Percentiles rank a stretch among this genome's conserved stretches.
Conservation (phyloP, 1,140 invertebrate species). For the Triops longicaudatus region DNA sequence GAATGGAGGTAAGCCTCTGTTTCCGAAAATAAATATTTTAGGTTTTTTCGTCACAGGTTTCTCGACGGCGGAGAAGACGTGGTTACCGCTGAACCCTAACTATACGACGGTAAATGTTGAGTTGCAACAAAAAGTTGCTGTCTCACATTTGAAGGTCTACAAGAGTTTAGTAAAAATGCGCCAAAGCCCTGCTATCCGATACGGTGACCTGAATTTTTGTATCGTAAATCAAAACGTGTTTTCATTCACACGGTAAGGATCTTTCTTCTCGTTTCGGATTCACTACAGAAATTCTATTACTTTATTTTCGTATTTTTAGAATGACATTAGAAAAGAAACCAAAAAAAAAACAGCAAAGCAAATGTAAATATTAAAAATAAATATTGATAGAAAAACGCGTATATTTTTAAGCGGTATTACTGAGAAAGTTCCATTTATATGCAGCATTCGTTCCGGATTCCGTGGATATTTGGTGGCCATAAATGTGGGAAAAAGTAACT, state of each 20-base stretch:
- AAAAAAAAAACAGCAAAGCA: neutral
- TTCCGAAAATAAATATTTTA: neutral
- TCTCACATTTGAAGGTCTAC: slow-evolving; percentile 48
- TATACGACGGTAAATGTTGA: slow-evolving; percentile 49
- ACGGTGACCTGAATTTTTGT: slow-evolving; percentile 38
- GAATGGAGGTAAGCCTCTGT: slow-evolving; percentile 37
- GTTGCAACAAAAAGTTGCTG: slow-evolving; percentile 34
- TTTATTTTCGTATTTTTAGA: too few relatives aligned
- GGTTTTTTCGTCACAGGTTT: slow-evolving; percentile 44
- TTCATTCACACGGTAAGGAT: slow-evolving; percentile 51
- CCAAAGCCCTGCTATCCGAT: slow-evolving; percentile 36
- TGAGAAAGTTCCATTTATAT: slow-evolving; percentile 23
- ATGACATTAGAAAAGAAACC: too few relatives aligned
- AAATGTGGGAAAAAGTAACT: slow-evolving; percentile 45
- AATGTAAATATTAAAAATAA: neutral
- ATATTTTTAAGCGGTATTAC: too few relatives aligned
- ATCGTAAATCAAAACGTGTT: slow-evolving; percentile 43
- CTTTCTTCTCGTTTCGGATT: neutral
- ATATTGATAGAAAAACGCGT: neutral
- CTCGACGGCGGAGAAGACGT: slow-evolving; percentile 45
- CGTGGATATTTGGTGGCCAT: slow-evolving; percentile 57
- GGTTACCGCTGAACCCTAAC: slow-evolving; percentile 52
- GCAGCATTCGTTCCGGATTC: slow-evolving; percentile 56
- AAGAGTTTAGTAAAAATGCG: slow-evolving; percentile 40
- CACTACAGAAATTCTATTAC: too few relatives aligned